Percentiles rank a stretch among this genome's conserved stretches.
These are phyloP conservation scores for Acrossocheilus wenchowensis DNA, from an alignment of 2,797 vertebrate species.

Conservation along the genomic window DNA sequence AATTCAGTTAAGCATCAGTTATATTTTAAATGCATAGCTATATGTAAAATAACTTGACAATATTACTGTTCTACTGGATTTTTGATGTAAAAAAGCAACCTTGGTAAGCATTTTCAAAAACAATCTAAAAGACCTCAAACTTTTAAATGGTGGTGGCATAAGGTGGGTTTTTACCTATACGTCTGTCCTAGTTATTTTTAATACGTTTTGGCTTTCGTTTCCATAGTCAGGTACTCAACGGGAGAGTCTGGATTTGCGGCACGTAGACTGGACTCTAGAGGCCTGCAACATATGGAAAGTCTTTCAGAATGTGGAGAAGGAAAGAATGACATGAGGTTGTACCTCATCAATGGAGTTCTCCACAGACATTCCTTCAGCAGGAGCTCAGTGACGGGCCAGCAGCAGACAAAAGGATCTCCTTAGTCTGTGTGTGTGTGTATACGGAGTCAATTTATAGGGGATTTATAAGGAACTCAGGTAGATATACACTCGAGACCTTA, in stretches of 20 bases:
- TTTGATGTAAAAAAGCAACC: not conserved
- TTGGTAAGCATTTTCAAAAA: not conserved
- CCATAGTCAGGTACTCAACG: conserved; percentile 15
- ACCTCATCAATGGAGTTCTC: conserved; percentile 33
- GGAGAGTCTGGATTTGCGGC: conserved; percentile 32
- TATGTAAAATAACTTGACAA: too few relatives aligned
- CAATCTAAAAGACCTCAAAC: not conserved
- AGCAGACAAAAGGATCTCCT: conserved; percentile 23
- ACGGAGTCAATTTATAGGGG: not conserved
- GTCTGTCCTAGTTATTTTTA: conserved; percentile 5
- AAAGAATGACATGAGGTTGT: conserved; percentile 49
- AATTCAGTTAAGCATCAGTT: not conserved
- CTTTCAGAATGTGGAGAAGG: conserved; percentile 37
- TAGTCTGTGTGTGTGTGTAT: not conserved
- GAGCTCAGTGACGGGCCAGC: conserved; percentile 20
- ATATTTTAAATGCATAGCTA: too few relatives aligned
- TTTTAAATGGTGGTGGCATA: too few relatives aligned
- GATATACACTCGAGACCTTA: conserved; percentile 2
- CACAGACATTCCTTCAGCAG: conserved; percentile 33
- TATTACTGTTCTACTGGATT: not conserved
- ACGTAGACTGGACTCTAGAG: conserved; percentile 12
- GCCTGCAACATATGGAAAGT: conserved; percentile 48
- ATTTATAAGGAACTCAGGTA: not conserved
- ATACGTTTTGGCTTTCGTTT: not conserved
- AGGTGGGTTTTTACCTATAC: not conserved